Conservation (phyloP, 2,797 vertebrate genomes). For the Acrocephalus scirpaceus region DNA sequence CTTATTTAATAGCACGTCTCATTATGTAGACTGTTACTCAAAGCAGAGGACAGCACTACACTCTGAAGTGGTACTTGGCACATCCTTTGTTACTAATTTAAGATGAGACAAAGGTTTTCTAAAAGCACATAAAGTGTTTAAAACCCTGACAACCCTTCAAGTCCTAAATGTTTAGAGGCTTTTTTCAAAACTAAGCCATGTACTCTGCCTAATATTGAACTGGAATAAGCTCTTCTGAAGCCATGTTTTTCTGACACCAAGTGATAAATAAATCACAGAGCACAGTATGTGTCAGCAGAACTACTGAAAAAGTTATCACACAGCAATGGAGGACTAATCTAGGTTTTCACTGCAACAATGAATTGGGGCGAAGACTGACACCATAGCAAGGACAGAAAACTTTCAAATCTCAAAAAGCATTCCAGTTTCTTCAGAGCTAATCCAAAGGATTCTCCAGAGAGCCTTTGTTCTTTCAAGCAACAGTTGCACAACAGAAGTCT, state of each 20-base stretch:
- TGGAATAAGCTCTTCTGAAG: not conserved
- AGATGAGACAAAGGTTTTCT: not conserved
- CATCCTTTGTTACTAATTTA: not conserved
- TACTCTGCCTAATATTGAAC: not conserved
- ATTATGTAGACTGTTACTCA: not conserved
- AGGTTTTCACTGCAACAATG: not conserved
- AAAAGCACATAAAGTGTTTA: not conserved
- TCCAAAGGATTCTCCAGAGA: not conserved
- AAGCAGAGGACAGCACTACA: not conserved
- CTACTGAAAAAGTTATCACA: not conserved
- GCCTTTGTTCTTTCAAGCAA: conserved; percentile 24
- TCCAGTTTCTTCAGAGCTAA: not conserved
- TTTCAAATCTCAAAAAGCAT: not conserved
- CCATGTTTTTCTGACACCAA: not conserved
- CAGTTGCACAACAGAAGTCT: not conserved
- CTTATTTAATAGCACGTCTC: not conserved
- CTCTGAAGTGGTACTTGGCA: not conserved
- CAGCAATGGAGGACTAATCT: not conserved
- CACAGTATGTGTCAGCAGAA: not conserved
- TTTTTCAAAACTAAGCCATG: not conserved
- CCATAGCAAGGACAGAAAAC: not conserved
- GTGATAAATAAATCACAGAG: not conserved
- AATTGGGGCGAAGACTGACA: not conserved
- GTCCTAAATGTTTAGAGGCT: not conserved
- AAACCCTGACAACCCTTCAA: not conserved